Conservation (phyloP, 2,888 invertebrate genomes). For the Tiliacea aurago region DNA sequence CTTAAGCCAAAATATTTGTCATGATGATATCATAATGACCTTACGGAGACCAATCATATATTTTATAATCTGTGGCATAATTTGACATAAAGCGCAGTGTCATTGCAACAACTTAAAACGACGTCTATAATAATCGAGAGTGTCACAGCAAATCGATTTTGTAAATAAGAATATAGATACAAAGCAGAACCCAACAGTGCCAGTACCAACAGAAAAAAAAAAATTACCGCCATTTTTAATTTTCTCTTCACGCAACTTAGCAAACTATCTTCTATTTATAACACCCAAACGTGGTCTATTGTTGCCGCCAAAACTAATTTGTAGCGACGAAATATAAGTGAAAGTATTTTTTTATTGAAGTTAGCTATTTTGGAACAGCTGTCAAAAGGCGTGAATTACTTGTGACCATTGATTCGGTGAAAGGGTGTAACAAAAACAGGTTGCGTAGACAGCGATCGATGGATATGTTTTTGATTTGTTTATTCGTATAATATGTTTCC, state of each 20-base stretch:
- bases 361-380: constrained; percentile 73
- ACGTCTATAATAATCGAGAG: constrained; percentile 13
- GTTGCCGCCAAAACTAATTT: constrained; percentile 70
- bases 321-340: constrained; percentile 77
- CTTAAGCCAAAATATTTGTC: constrained; percentile 49
- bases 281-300: constrained; percentile 80
- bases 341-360: constrained; percentile 76
- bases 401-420: constrained; percentile 65
- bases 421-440: constrained; percentile 64
- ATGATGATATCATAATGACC: constrained; percentile 56
- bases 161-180: constrained; percentile 35
- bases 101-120: constrained; percentile 45
- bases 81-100: constrained; percentile 31
- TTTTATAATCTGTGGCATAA: constrained; percentile 56
- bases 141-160: constrained; percentile 27
- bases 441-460: constrained; percentile 54
- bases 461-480: constrained; percentile 66
- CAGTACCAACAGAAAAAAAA: constrained; percentile 32
- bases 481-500: constrained; percentile 67
- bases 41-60: constrained; percentile 39
- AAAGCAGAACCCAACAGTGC: constrained; percentile 29
- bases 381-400: constrained; percentile 70
- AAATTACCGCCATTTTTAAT: constrained; percentile 69
- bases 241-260: constrained; percentile 79
- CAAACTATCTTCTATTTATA: constrained; percentile 75